Evolutionary conservation across 23 tunicate species (phyloP), one percentile per base, ranked within the genome.

Genomic region (Styela plicata): DNA sequence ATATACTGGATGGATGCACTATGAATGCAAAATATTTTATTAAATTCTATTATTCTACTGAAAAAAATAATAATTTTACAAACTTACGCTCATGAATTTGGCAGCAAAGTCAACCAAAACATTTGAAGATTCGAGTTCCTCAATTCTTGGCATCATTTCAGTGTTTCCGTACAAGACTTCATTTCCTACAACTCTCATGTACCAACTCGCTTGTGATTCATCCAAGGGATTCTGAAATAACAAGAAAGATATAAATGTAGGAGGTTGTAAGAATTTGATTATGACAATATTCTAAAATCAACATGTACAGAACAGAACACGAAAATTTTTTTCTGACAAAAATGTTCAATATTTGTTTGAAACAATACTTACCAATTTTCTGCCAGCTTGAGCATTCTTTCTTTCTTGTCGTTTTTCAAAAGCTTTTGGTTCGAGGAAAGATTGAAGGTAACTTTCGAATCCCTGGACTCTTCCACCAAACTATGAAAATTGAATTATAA

Each of bases 391-490:
- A 34, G 29, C 2, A 36, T 71, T 71, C 37, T 30, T 31, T 28
- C 7, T 71, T 29, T 66, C 71, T 66, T 73, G 27, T 31, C 87
- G 85, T 66, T 85, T 81, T 44, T 77, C 82, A 80, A 73, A 80
- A 0, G 74, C 85, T 53, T 88, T 79, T 22, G 97, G 88, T 27
- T 69, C 87, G 32, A 91, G 36, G 62, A 79, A 61, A 28, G 83
- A 67, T 69, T 88, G 93, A 44, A 93, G 31, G 10, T 85, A 35
- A 10, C 63, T 63, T 74, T 93, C 98, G 57, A 88, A 83, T 21
- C 98, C 98, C 81, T 93, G 87, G 37, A 93, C 87, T 53, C 98
- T 87, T 30, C 93, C 98, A 78, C 98, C 98, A 64, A 88, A 52
- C 98, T 93, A 70, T 24, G 32, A 29, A 20, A 76, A 21, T 44